phyloP scores from a whole-genome alignment of 2,888 invertebrate genomes.

The Flexamia atlantica region DNA sequence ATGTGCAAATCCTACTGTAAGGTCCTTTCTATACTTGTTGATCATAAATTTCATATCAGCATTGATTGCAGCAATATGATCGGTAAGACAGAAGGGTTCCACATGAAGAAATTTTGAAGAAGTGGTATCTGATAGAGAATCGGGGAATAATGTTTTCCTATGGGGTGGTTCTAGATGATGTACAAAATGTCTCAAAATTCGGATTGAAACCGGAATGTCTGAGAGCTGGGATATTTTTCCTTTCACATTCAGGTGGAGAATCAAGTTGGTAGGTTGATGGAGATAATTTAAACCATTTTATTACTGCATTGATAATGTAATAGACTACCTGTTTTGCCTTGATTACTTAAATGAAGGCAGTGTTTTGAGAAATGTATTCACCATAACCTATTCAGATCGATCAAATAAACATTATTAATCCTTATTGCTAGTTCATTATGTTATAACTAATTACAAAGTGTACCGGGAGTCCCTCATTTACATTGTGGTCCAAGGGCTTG shows the following conservation, averaged over 20 bases:
- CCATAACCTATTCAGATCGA: background rate
- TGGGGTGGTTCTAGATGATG: too few species aligned
- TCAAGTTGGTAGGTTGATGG: too few species aligned
- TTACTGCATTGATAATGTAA: background rate
- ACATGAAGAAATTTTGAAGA: background rate
- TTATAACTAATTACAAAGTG: background rate
- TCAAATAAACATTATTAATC: conserved; percentile 2
- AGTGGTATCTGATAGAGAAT: too few species aligned
- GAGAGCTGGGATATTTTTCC: too few species aligned
- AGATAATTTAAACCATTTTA: too few species aligned
- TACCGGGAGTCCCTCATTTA: background rate
- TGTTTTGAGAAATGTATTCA: background rate
- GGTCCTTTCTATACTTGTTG: background rate
- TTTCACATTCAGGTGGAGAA: too few species aligned
- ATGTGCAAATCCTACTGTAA: background rate
- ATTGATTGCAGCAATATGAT: background rate
- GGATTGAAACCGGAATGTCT: too few species aligned
- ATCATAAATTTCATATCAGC: conserved; percentile 14
- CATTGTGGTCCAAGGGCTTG: background rate
- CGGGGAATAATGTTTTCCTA: too few species aligned
- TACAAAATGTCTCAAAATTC: too few species aligned
- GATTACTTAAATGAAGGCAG: conserved; percentile 7
- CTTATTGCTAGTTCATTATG: background rate
- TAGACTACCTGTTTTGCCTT: conserved; percentile 11
- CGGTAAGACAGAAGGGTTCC: background rate